Evolutionary conservation across 2,888 invertebrate species (phyloP).

Genomic region (Xanthorhoe spadicearia): DNA sequence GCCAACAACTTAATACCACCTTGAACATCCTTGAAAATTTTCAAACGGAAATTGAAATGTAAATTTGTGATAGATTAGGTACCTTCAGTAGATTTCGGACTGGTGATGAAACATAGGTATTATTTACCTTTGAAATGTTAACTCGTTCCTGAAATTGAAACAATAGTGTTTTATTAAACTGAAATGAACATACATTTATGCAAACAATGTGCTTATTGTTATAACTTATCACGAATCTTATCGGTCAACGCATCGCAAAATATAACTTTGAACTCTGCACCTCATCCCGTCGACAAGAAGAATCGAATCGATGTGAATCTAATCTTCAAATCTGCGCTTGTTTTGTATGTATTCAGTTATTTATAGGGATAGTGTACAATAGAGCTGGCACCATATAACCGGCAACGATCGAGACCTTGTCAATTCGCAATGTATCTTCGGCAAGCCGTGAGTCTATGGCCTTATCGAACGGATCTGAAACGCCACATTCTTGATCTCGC

Average conservation of each 20-base stretch:
- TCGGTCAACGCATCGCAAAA: constrained; percentile 45
- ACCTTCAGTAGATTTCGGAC: too few relatives aligned
- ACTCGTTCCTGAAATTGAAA: constrained; percentile 1
- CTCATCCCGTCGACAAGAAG: constrained; percentile 65
- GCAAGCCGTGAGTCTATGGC: constrained; percentile 59
- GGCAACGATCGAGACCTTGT: constrained; percentile 59
- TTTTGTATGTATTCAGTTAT: constrained; percentile 61
- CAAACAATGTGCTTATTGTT: constrained; percentile 35
- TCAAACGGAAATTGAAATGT: too few relatives aligned
- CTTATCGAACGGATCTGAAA: constrained; percentile 72
- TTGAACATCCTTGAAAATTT: too few relatives aligned
- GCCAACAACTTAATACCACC: too few relatives aligned
- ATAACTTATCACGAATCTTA: constrained; percentile 33
- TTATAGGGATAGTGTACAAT: constrained; percentile 50
- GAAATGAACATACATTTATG: constrained; percentile 22
- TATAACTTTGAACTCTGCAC: constrained; percentile 57
- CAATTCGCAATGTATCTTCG: constrained; percentile 69
- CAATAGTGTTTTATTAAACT: constrained; percentile 14
- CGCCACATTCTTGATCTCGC: constrained; percentile 67
- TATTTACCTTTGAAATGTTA: background rate
- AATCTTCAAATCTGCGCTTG: constrained; percentile 75
- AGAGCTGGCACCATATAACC: constrained; percentile 48
- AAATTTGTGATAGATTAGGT: too few relatives aligned
- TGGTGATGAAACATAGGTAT: too few relatives aligned
- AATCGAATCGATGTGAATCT: constrained; percentile 69